phyloP scores from a whole-genome alignment of 2,797 vertebrate species.

The Amphiprion clarkii region DNA sequence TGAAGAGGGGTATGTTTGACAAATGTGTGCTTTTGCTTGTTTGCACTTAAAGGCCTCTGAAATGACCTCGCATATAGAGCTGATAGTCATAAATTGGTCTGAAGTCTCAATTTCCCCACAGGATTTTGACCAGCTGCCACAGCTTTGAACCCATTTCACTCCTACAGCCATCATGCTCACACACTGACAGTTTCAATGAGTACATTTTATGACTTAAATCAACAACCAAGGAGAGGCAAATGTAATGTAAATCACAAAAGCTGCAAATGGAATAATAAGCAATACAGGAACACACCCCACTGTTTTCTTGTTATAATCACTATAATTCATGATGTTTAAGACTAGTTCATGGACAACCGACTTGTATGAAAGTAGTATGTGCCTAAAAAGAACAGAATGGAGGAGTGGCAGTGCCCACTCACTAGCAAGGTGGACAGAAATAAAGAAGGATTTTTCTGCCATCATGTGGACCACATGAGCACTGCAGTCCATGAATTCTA shows the following conservation, averaged over 20 bases:
- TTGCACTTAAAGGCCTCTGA: constrained; percentile 54
- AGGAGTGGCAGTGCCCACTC: neutral
- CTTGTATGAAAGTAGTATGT: constrained; percentile 19
- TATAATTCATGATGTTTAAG: constrained; percentile 8
- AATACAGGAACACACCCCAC: constrained; percentile 13
- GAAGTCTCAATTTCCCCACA: constrained; percentile 75
- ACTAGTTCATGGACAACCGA: constrained; percentile 29
- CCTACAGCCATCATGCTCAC: constrained; percentile 23
- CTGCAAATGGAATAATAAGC: constrained; percentile 68
- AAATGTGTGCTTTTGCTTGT: constrained; percentile 39
- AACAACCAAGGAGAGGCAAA: constrained; percentile 68
- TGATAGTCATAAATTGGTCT: constrained; percentile 81
- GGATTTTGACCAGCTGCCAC: constrained; percentile 78
- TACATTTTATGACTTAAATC: constrained; percentile 69
- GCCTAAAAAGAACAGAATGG: neutral
- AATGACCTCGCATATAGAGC: constrained; percentile 77
- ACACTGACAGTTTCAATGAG: constrained; percentile 73
- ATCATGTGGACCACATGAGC: constrained; percentile 41
- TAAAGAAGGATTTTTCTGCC: constrained; percentile 68
- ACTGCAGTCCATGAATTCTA: neutral
- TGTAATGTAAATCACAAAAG: constrained; percentile 61
- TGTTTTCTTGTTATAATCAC: constrained; percentile 58
- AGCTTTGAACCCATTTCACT: constrained; percentile 70
- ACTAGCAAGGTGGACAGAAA: neutral
- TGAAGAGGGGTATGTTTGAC: constrained; percentile 62